Evolutionary conservation across 92 coral and sea anemone species (phyloP).

Genomic region (Palythoa heliodiscus): DNA sequence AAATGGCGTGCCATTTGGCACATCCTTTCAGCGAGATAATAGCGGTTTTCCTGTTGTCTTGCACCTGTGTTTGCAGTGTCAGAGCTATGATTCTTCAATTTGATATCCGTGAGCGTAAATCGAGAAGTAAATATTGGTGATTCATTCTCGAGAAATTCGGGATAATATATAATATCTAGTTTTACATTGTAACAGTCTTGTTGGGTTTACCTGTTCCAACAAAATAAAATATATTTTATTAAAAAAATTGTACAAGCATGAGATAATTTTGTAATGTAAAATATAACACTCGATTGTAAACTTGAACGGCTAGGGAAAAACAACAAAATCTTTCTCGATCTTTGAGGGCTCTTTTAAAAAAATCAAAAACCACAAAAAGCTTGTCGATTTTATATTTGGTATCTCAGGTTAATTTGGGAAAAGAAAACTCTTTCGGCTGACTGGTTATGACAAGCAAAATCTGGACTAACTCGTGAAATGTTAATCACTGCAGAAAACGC

Average conservation of each 20-base stretch:
- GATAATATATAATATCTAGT: neutral
- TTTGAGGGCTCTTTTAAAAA: neutral
- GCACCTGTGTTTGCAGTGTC: conserved; percentile 28
- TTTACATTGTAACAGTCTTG: conserved; percentile 10
- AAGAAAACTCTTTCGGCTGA: too few relatives aligned
- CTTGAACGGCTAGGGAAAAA: neutral
- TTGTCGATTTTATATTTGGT: too few relatives aligned
- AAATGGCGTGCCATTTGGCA: neutral
- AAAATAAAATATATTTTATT: conserved; percentile 24
- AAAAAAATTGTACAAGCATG: conserved; percentile 25
- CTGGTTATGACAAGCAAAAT: too few relatives aligned
- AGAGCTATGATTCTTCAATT: neutral
- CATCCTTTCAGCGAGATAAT: conserved; percentile 7
- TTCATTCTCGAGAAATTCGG: neutral
- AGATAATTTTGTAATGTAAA: neutral
- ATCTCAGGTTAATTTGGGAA: too few relatives aligned
- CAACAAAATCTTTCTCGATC: neutral
- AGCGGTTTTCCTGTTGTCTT: neutral
- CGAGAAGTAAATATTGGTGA: conserved; percentile 23
- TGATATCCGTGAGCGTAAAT: conserved; percentile 18
- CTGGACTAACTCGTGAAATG: too few relatives aligned
- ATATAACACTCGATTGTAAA: too few relatives aligned
- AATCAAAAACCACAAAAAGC: too few relatives aligned
- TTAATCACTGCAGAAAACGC: too few relatives aligned
- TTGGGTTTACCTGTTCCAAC: neutral